phyloP scores from a whole-genome alignment of 2,113 vertebrate genomes.

The Brachyhypopomus gauderio region DNA sequence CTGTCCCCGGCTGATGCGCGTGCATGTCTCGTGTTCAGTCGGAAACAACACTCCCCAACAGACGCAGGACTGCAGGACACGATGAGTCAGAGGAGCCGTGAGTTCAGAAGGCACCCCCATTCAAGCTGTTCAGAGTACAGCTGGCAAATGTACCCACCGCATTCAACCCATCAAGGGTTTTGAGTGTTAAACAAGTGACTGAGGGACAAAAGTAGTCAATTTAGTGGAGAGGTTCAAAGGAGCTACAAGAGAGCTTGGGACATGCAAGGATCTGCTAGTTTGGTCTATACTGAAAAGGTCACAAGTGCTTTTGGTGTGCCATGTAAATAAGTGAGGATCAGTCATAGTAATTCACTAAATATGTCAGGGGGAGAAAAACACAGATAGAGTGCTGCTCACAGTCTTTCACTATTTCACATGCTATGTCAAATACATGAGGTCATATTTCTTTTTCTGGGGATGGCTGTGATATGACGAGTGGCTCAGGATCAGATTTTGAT shows the following conservation, averaged over 20 bases:
- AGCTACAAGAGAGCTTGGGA: background rate
- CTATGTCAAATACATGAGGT: slow-evolving; percentile 14
- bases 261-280: background rate
- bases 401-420: background rate
- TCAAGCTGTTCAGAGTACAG: background rate
- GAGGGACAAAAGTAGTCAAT: background rate
- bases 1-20: slow-evolving; percentile 23
- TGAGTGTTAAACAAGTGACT: slow-evolving; percentile 4
- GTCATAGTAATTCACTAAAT: slow-evolving; percentile 14
- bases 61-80: slow-evolving; percentile 28
- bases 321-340: background rate
- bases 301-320: background rate
- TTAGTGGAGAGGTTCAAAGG: background rate
- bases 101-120: background rate
- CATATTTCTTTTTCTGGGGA: slow-evolving; percentile 31
- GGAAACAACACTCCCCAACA: background rate
- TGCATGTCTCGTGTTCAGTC: slow-evolving; percentile 13
- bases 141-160: background rate
- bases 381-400: background rate
- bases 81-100: background rate
- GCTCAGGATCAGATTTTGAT: slow-evolving; percentile 39
- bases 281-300: background rate
- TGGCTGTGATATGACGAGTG: background rate
- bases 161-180: slow-evolving; percentile 1
- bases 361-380: slow-evolving; percentile 10